Percentiles rank a stretch among this genome's conserved stretches.
These are phyloP conservation scores for Anser cygnoides DNA, from an alignment of 2,113 vertebrate species.

Conservation along the genomic window DNA sequence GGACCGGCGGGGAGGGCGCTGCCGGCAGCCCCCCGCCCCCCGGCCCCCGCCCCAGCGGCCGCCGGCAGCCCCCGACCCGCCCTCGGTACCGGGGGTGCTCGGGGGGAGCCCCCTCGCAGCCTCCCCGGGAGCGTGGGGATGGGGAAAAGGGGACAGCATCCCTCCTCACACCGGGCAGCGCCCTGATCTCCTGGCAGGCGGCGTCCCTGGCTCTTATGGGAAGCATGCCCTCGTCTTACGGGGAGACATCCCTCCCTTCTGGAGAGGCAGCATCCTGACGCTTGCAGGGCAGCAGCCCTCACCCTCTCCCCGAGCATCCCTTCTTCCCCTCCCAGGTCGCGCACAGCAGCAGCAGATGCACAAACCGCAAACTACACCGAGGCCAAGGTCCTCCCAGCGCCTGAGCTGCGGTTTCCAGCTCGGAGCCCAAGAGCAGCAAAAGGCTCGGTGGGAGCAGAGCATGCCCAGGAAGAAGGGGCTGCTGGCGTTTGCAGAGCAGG, in stretches of 20 bases:
- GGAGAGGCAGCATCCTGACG: neutral
- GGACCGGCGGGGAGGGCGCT: neutral
- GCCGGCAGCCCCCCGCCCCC: neutral
- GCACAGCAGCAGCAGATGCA: neutral
- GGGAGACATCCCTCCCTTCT: neutral
- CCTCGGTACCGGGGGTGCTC: neutral
- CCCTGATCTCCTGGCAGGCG: neutral
- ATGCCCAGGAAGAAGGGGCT: accelerated
- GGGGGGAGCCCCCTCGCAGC: neutral
- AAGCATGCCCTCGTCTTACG: neutral
- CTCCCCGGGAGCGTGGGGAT: neutral
- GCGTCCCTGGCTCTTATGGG: neutral
- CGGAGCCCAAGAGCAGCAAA: neutral
- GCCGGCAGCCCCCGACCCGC: neutral
- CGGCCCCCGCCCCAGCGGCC: neutral
- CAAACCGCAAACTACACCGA: neutral
- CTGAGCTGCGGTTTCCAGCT: neutral
- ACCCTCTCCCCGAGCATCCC: neutral
- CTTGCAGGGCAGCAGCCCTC: accelerated
- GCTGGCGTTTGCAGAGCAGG: accelerated
- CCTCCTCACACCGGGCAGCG: too few relatives aligned
- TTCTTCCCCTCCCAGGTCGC: neutral
- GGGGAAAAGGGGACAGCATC: neutral
- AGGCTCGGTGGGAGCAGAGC: accelerated
- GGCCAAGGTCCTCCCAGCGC: neutral